A percentile compares a stretch with the other conserved stretches of the same genome.
Evolutionary conservation across 2,797 vertebrate species (phyloP).

Genomic region (Anableps anableps): DNA sequence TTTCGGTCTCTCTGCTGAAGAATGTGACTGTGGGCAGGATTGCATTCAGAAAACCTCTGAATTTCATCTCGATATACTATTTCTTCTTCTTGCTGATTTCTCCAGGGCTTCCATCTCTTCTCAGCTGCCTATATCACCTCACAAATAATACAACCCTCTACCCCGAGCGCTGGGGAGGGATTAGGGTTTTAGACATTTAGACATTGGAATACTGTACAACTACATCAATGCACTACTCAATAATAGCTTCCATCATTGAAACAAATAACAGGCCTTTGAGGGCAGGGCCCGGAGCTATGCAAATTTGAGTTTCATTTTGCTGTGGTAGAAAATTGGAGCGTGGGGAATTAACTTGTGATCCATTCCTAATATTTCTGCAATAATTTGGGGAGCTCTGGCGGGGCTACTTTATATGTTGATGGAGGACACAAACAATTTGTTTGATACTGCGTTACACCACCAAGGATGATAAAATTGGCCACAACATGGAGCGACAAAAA

Average conservation of each 20-base stretch:
- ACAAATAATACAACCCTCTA: slow-evolving; percentile 53
- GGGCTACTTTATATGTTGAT: slow-evolving; percentile 70
- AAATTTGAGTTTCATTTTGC: slow-evolving; percentile 78
- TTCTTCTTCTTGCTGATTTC: slow-evolving; percentile 46
- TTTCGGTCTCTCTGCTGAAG: slow-evolving; percentile 24
- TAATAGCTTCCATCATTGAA: slow-evolving; percentile 77
- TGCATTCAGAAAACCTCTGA: slow-evolving; percentile 27
- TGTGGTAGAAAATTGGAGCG: slow-evolving; percentile 68
- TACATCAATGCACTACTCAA: slow-evolving; percentile 74
- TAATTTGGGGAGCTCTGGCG: slow-evolving; percentile 64
- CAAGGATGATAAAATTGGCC: slow-evolving; percentile 74
- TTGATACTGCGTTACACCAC: slow-evolving; percentile 73
- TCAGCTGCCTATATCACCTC: slow-evolving; percentile 58
- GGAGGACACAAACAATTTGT: slow-evolving; percentile 79
- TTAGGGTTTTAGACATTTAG: slow-evolving; percentile 44
- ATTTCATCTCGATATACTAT: slow-evolving; percentile 64
- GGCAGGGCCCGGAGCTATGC: slow-evolving; percentile 56
- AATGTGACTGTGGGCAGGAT: not conserved
- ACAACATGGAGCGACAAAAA: slow-evolving; percentile 61
- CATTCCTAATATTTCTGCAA: slow-evolving; percentile 74
- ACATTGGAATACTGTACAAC: slow-evolving; percentile 75
- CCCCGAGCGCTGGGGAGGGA: slow-evolving; percentile 41
- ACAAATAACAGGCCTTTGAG: slow-evolving; percentile 74
- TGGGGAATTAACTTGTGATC: slow-evolving; percentile 77
- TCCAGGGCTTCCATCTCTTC: slow-evolving; percentile 50